Percentiles rank a stretch among this genome's conserved stretches.
These are phyloP conservation scores for Gobionotothen gibberifrons DNA, from an alignment of 2,797 vertebrate species.

Conservation along the genomic window DNA sequence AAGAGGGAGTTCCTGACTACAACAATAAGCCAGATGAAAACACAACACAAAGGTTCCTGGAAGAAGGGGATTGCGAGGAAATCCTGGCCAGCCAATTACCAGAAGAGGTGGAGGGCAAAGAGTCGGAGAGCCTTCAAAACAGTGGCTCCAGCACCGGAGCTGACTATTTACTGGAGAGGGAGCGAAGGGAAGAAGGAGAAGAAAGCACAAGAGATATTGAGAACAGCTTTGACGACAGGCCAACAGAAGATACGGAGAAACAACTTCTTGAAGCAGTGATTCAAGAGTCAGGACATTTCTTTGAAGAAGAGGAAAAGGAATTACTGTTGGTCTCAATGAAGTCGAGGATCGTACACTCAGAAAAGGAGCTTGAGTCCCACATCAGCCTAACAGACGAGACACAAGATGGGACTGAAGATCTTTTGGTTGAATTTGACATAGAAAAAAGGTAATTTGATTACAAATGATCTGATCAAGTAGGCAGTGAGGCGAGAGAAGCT, in stretches of 20 bases:
- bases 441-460: neutral
- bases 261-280: neutral
- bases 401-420: slow-evolving; percentile 23
- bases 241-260: slow-evolving; percentile 18
- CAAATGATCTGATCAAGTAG: slow-evolving; percentile 6
- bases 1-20: slow-evolving; percentile 71
- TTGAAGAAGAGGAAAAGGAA: slow-evolving; percentile 17
- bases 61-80: slow-evolving; percentile 56
- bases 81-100: slow-evolving; percentile 52
- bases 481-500: neutral
- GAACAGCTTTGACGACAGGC: slow-evolving; percentile 6
- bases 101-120: slow-evolving; percentile 68
- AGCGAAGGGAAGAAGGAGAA: slow-evolving; percentile 41
- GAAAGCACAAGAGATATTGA: slow-evolving; percentile 7
- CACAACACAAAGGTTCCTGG: slow-evolving; percentile 66
- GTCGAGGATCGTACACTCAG: slow-evolving; percentile 5
- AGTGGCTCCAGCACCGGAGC: neutral
- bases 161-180: slow-evolving; percentile 27
- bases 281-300: slow-evolving; percentile 15
- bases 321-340: slow-evolving; percentile 38
- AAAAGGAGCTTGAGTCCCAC: slow-evolving; percentile 22
- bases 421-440: slow-evolving; percentile 25
- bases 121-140: slow-evolving; percentile 55
- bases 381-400: slow-evolving; percentile 7
- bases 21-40: slow-evolving; percentile 72